phyloP scores from a whole-genome alignment of 2,888 invertebrate genomes.

The Chymomyza fuscimana region DNA sequence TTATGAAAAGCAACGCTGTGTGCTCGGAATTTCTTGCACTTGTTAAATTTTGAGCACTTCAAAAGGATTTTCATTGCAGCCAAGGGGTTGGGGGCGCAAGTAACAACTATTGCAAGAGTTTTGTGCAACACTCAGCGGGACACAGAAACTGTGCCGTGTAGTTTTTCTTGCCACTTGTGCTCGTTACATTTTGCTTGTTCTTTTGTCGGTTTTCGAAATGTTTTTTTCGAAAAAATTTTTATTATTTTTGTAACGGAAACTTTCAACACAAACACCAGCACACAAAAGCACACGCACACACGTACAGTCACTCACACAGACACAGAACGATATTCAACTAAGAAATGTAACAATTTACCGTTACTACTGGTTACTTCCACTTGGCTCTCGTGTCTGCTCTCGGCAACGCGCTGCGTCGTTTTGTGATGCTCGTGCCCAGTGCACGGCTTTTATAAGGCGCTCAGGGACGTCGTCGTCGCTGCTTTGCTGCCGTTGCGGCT shows the following conservation, averaged over 20 bases:
- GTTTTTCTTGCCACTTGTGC: slow-evolving; percentile 47
- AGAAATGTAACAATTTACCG: slow-evolving; percentile 59
- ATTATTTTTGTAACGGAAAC: slow-evolving; percentile 61
- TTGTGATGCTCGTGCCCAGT: slow-evolving; percentile 58
- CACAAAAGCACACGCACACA: slow-evolving; percentile 25
- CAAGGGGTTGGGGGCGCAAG: neutral
- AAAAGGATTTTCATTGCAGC: slow-evolving; percentile 17
- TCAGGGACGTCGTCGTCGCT: slow-evolving; percentile 1
- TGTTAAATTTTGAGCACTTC: slow-evolving; percentile 38
- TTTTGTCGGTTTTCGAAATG: slow-evolving; percentile 19
- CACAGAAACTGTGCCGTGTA: slow-evolving; percentile 24
- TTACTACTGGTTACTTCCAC: slow-evolving; percentile 41
- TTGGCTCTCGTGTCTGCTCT: slow-evolving; percentile 49
- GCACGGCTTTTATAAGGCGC: slow-evolving; percentile 57
- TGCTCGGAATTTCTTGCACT: slow-evolving; percentile 47
- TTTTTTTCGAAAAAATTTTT: slow-evolving; percentile 28
- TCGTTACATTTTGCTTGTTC: slow-evolving; percentile 63
- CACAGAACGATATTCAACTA: neutral
- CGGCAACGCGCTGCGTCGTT: slow-evolving; percentile 68
- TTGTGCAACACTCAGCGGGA: neutral
- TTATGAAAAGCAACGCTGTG: slow-evolving; percentile 42
- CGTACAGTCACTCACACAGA: slow-evolving; percentile 1
- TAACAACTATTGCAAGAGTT: slow-evolving; percentile 11
- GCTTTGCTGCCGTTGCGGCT: neutral
- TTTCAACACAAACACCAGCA: slow-evolving; percentile 55